These are phyloP conservation scores for Capitella teleta DNA, from an alignment of 1,140 invertebrate genomes.

Conservation along the genomic window DNA sequence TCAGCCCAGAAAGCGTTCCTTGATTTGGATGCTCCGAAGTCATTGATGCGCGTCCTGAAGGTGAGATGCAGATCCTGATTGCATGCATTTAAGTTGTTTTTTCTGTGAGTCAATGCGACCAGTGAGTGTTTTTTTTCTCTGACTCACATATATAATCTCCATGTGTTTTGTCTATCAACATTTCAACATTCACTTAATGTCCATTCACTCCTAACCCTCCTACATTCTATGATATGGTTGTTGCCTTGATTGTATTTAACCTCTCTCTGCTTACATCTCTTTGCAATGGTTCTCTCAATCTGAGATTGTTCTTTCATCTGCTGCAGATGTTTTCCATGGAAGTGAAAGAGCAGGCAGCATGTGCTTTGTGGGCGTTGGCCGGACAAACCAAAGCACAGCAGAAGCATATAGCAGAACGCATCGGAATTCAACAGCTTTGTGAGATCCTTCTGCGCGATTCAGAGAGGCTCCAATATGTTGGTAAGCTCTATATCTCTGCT, in stretches of 20 bases:
- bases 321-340: constrained; percentile 30
- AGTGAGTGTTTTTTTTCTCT: not conserved
- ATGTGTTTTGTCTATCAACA: not conserved
- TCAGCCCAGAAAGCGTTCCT: constrained; percentile 33
- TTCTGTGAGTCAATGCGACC: no score
- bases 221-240: no score
- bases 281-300: no score
- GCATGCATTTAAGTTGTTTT: not conserved
- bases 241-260: no score
- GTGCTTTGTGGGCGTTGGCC: constrained; percentile 38
- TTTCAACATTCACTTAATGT: no score
- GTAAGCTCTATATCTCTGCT: constrained; percentile 15
- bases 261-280: no score
- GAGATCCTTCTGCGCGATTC: constrained; percentile 36
- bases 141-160: not conserved
- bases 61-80: constrained; percentile 15
- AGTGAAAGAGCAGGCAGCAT: constrained; percentile 37
- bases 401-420: constrained; percentile 36
- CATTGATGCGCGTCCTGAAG: constrained; percentile 36
- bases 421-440: constrained; percentile 35
- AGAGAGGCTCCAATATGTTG: constrained; percentile 40
- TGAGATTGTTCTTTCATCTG: no score
- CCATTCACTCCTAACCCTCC: no score
- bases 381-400: constrained; percentile 37
- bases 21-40: constrained; percentile 31